phyloP scores from a whole-genome alignment of 2,797 vertebrate genomes.

The Amblyopsis hoosieri region DNA sequence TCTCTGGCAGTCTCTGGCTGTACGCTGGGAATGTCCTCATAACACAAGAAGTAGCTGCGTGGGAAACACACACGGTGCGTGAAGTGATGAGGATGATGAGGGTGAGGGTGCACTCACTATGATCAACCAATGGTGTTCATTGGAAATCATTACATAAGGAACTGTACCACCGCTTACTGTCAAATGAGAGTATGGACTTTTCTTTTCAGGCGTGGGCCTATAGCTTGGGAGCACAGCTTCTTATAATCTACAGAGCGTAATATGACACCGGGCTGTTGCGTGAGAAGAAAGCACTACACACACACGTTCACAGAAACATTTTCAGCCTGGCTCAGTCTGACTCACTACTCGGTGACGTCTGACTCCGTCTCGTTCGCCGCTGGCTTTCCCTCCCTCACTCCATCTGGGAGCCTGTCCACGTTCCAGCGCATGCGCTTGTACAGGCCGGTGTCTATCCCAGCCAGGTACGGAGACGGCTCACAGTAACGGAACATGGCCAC shows the following conservation, averaged over 20 bases:
- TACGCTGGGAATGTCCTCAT: conserved; percentile 69
- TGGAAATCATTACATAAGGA: too few species aligned
- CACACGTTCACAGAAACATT: neutral
- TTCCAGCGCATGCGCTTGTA: conserved; percentile 91
- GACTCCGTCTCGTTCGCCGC: conserved; percentile 13
- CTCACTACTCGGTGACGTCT: conserved; percentile 68
- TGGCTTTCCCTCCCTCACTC: conserved; percentile 36
- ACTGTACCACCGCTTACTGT: too few species aligned
- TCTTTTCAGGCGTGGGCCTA: too few species aligned
- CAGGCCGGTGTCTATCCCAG: conserved; percentile 57
- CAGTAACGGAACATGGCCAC: conserved; percentile 81
- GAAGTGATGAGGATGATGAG: too few species aligned
- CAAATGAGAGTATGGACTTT: too few species aligned
- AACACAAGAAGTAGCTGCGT: conserved; percentile 85
- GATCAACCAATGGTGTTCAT: too few species aligned
- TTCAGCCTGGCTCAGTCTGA: conserved; percentile 5
- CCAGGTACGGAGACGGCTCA: conserved; percentile 70
- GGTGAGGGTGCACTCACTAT: too few species aligned
- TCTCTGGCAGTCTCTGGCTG: conserved; percentile 25
- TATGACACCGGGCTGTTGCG: neutral
- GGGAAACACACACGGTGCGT: neutral
- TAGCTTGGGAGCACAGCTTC: too few species aligned
- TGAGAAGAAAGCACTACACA: neutral
- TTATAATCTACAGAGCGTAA: too few species aligned
- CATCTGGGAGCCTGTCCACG: conserved; percentile 56